These are phyloP conservation scores for Athalia cordata DNA, from an alignment of 2,888 invertebrate species.

Conservation along the genomic window DNA sequence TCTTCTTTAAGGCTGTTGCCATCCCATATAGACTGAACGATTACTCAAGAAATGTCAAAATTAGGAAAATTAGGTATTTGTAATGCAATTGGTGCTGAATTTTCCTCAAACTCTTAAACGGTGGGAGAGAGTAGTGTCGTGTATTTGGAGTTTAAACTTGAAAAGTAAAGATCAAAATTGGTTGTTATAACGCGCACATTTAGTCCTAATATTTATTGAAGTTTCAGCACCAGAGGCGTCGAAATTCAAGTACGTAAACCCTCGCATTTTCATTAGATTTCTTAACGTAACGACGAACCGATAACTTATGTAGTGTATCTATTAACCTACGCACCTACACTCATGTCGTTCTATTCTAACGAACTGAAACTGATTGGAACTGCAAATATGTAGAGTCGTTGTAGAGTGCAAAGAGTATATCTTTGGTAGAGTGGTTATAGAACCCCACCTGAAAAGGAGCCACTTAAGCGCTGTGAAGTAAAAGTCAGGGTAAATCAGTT, in stretches of 20 bases:
- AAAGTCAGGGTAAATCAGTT: background rate
- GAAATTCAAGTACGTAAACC: conserved; percentile 52
- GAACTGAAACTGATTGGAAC: background rate
- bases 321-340: conserved; percentile 19
- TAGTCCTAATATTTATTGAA: conserved; percentile 65
- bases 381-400: too few species aligned
- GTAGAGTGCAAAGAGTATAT: too few species aligned
- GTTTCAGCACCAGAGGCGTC: conserved; percentile 56
- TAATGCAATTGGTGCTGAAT: background rate
- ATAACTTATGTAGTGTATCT: background rate
- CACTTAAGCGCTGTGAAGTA: background rate
- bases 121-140: conserved; percentile 33
- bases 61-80: background rate
- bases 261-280: conserved; percentile 52
- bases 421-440: too few species aligned
- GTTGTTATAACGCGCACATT: conserved; percentile 65
- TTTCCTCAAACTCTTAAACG: background rate
- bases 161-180: conserved; percentile 65
- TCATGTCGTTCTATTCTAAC: conserved; percentile 5
- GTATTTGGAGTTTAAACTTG: conserved; percentile 52
- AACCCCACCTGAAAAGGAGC: background rate
- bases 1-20: conserved; percentile 76
- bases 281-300: background rate
- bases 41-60: background rate
- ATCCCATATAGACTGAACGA: conserved; percentile 65